Evolutionary conservation across 2,797 vertebrate genomes (phyloP).

Genomic region (Erithacus rubecula): DNA sequence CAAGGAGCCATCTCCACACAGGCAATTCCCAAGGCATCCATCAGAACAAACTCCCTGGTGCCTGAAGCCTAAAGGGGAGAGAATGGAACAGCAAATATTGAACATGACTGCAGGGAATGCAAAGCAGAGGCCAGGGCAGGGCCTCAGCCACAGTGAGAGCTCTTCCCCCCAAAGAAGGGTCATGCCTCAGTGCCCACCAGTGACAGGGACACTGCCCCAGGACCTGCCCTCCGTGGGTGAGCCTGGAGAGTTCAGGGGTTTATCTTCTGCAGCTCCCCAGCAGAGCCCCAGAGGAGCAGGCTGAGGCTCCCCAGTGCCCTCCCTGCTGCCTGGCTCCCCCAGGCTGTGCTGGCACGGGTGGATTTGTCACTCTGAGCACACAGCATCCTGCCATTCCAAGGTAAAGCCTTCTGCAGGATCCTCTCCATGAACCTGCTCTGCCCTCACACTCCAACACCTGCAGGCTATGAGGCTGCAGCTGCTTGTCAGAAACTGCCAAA

Average conservation of each 20-base stretch:
- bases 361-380: too few species aligned
- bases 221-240: accelerated
- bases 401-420: not conserved
- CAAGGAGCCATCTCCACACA: not conserved
- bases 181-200: not conserved
- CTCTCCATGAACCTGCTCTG: accelerated
- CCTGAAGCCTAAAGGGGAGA: accelerated
- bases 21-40: not conserved
- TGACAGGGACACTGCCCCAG: not conserved
- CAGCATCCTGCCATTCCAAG: not conserved
- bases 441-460: not conserved
- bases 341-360: not conserved
- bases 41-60: not conserved
- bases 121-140: not conserved
- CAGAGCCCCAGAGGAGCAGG: accelerated
- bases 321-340: not conserved
- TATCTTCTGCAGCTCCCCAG: not conserved
- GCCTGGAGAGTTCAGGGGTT: accelerated
- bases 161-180: not conserved
- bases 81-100: not conserved
- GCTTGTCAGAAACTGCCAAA: not conserved
- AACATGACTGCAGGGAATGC: not conserved
- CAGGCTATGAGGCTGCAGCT: not conserved
- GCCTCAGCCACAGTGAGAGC: not conserved
- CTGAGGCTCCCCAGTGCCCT: accelerated